phyloP scores from a whole-genome alignment of 2,113 vertebrate genomes.

The Laticauda colubrina region DNA sequence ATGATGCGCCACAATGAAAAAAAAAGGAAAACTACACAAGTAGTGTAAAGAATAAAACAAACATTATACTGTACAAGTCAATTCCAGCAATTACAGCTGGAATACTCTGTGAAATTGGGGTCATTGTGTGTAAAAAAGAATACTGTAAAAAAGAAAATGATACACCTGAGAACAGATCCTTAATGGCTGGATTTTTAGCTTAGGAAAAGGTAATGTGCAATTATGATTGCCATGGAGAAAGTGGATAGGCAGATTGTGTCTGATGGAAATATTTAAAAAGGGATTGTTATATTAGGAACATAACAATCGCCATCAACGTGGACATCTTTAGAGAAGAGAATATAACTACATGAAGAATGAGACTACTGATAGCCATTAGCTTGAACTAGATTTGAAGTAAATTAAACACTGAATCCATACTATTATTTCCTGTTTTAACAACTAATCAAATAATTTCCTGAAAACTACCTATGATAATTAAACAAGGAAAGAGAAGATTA shows the following conservation, averaged over 20 bases:
- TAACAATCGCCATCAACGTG: not conserved
- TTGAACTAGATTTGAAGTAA: not conserved
- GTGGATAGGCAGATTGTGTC: not conserved
- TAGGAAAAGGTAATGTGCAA: not conserved
- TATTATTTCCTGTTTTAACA: slow-evolving; percentile 14
- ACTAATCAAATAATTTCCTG: not conserved
- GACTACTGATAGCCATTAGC: not conserved
- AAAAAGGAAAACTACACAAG: not conserved
- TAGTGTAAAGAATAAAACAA: not conserved
- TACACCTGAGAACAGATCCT: not conserved
- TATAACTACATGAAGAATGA: not conserved
- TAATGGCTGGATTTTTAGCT: not conserved
- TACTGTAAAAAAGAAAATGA: not conserved
- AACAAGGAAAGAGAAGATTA: slow-evolving; percentile 13
- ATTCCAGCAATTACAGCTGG: not conserved
- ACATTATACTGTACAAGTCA: not conserved
- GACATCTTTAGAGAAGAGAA: not conserved
- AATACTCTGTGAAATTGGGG: not conserved
- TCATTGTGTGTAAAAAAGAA: not conserved
- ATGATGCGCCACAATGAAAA: not conserved
- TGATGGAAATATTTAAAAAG: not conserved
- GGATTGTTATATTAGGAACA: not conserved
- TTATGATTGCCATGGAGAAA: not conserved
- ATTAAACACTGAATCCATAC: not conserved
- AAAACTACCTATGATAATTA: slow-evolving; percentile 37